These are phyloP conservation scores for Stigmatopora argus DNA, from an alignment of 2,113 vertebrate species.

Conservation along the genomic window DNA sequence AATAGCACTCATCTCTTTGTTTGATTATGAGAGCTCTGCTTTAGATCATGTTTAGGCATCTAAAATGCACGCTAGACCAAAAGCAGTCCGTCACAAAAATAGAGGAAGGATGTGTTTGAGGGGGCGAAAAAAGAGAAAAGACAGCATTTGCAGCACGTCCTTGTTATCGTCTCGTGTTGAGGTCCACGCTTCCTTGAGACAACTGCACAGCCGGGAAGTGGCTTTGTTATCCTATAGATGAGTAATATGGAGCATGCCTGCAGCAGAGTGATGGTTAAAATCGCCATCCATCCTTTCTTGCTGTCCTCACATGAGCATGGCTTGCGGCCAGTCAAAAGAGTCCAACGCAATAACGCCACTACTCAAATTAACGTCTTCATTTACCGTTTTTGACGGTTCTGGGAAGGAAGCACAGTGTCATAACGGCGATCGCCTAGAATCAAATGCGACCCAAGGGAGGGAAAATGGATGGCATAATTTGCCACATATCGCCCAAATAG, in stretches of 20 bases:
- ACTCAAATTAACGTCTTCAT: constrained; percentile 13
- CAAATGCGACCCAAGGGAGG: not conserved
- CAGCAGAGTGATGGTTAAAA: constrained; percentile 41
- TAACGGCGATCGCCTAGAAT: not conserved
- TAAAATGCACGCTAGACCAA: not conserved
- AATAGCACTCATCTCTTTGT: not conserved
- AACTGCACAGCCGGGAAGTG: constrained; percentile 29
- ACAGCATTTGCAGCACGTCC: not conserved
- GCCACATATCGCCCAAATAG: not conserved
- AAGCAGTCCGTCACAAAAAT: not conserved
- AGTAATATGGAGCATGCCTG: constrained; percentile 31
- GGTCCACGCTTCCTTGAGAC: not conserved
- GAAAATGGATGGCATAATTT: not conserved
- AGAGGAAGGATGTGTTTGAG: not conserved
- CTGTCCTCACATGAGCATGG: constrained; percentile 14
- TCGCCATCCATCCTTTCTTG: constrained; percentile 32
- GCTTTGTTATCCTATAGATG: constrained; percentile 54
- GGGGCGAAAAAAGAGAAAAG: not conserved
- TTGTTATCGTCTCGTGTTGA: not conserved
- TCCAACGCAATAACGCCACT: constrained; percentile 19
- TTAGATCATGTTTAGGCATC: not conserved
- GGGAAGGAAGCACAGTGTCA: constrained; percentile 24
- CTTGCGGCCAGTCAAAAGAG: constrained; percentile 19
- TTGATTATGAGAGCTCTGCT: not conserved
- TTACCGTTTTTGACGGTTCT: constrained; percentile 23